phyloP scores from a whole-genome alignment of 2,888 invertebrate genomes.

The Nemoura dubitans region DNA sequence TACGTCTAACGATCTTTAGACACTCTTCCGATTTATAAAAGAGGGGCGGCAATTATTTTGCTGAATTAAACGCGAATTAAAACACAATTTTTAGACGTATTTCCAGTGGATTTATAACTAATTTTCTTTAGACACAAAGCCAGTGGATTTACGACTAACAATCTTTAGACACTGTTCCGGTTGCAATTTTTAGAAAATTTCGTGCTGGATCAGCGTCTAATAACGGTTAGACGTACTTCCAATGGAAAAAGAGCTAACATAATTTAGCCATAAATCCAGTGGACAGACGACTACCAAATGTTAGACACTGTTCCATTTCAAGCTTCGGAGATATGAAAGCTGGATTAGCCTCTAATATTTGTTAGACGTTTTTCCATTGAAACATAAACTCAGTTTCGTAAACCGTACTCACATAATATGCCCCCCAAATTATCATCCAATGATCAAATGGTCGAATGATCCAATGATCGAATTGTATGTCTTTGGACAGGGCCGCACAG shows the following conservation, averaged over 20 bases:
- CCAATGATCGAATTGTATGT: too few relatives aligned
- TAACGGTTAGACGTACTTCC: background rate
- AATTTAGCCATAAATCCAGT: background rate
- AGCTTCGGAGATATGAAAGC: too few relatives aligned
- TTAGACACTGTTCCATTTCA: too few relatives aligned
- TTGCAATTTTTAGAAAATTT: background rate
- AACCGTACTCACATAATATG: too few relatives aligned
- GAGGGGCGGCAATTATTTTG: background rate
- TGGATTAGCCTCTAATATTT: too few relatives aligned
- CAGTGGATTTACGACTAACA: background rate
- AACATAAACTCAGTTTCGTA: too few relatives aligned
- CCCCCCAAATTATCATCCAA: too few relatives aligned
- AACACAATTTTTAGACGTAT: background rate
- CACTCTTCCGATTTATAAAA: background rate
- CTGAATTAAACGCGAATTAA: conserved; percentile 7
- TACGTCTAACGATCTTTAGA: background rate
- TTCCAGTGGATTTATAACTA: background rate
- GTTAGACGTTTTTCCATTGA: too few relatives aligned
- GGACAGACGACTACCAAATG: background rate
- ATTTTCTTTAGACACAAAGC: background rate
- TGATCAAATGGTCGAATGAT: too few relatives aligned
- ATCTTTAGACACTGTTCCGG: background rate
- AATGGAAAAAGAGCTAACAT: background rate
- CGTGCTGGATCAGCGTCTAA: background rate
- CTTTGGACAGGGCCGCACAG: too few relatives aligned